These are phyloP conservation scores for Coelopa frigida DNA, from an alignment of 1,140 invertebrate genomes.

Conservation along the genomic window DNA sequence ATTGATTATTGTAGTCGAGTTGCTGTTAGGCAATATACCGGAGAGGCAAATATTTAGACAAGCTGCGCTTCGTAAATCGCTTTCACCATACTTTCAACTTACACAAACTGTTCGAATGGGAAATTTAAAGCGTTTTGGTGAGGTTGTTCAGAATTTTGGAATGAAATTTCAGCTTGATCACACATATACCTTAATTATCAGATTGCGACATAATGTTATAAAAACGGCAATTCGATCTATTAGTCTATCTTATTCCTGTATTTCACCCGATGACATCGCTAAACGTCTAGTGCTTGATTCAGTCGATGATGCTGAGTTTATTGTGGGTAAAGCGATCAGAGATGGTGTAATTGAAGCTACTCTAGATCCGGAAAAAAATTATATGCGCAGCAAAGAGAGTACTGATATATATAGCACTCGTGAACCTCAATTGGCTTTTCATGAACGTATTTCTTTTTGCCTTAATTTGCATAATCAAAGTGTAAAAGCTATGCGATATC, in stretches of 20 bases:
- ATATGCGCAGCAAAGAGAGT: slow-evolving; percentile 95
- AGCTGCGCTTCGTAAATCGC: slow-evolving; percentile 72
- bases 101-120: slow-evolving; percentile 95
- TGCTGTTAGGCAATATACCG: slow-evolving; percentile 95
- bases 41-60: slow-evolving; percentile 85
- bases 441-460: slow-evolving; percentile 97
- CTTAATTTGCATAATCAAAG: slow-evolving; percentile 96
- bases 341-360: slow-evolving; percentile 98
- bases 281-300: slow-evolving; percentile 88
- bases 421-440: slow-evolving; percentile 94
- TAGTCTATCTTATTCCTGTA: slow-evolving; percentile 92
- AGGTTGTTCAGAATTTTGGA: slow-evolving; percentile 86
- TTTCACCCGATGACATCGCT: slow-evolving; percentile 91
- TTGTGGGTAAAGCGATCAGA: slow-evolving; percentile 98
- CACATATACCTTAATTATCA: slow-evolving; percentile 90
- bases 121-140: slow-evolving; percentile 88
- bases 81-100: slow-evolving; percentile 94
- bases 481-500: slow-evolving; percentile 98
- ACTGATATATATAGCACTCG: slow-evolving; percentile 95
- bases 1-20: slow-evolving; percentile 89
- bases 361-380: slow-evolving; percentile 90
- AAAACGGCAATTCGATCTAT: slow-evolving; percentile 98
- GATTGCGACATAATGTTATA: slow-evolving; percentile 96
- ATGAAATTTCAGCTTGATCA: slow-evolving; percentile 82
- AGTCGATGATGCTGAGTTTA: slow-evolving; percentile 96